Evolutionary conservation across 2,888 invertebrate species (phyloP).

Genomic region (Rhagium mordax): DNA sequence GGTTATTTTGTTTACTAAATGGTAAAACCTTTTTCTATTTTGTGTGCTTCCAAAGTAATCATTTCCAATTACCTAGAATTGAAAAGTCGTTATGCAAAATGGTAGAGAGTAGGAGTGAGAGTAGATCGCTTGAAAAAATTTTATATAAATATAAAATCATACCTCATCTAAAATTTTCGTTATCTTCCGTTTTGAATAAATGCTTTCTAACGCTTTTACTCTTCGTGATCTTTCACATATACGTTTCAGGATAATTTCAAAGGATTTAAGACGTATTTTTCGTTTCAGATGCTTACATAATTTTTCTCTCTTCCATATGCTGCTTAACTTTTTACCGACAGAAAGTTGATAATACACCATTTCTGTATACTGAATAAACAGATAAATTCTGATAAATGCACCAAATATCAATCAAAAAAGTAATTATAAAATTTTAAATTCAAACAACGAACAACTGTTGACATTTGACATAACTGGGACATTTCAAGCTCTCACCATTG

Average conservation of each 20-base stretch:
- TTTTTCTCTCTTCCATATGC: slow-evolving; percentile 21
- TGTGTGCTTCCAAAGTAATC: slow-evolving; percentile 33
- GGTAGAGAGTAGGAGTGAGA: too few relatives aligned
- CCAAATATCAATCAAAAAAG: not conserved
- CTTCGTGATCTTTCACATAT: slow-evolving; percentile 12
- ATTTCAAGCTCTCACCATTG: not conserved
- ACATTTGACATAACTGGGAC: not conserved
- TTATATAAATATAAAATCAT: too few relatives aligned
- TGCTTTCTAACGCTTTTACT: slow-evolving; percentile 9
- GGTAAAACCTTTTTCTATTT: slow-evolving; percentile 32
- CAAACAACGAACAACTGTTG: not conserved
- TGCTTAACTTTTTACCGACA: not conserved
- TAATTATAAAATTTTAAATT: not conserved
- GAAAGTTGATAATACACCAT: slow-evolving; percentile 15
- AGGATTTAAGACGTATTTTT: not conserved
- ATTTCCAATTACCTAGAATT: slow-evolving; percentile 30
- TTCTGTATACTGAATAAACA: not conserved
- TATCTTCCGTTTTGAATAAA: slow-evolving; percentile 2
- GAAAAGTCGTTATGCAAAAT: too few relatives aligned
- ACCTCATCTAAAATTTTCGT: slow-evolving; percentile 22
- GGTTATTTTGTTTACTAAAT: slow-evolving; percentile 43
- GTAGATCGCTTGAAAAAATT: too few relatives aligned
- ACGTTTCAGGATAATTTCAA: slow-evolving; percentile 4
- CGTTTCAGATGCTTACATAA: slow-evolving; percentile 18
- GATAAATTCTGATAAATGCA: too few relatives aligned